Base-by-base conservation (phyloP, 2,797 vertebrate genomes). In the Phoebastria nigripes region DNA sequence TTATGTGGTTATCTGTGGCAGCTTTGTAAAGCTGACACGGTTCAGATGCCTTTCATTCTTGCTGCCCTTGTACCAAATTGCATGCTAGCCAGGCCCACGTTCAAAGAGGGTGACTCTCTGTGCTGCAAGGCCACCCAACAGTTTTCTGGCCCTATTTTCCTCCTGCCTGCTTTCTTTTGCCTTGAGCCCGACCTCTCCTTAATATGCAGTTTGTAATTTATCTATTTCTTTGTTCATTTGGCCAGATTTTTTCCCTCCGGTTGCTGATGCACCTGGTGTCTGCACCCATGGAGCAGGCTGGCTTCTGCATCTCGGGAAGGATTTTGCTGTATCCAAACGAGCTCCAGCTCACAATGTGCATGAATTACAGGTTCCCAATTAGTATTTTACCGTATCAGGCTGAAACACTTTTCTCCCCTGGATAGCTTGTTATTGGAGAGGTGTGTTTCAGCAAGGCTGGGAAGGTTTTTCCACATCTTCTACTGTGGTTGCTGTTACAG, bases 81-180 rank as follows among this genome's bases (percentile, higher is more conserved):
- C 39, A 5, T 12, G 28, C 44, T 49, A 29, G 28, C 14, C 1
- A 2, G 12, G 31, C 39, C 31, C 7, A 4, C 1, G 0, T 69
- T 47, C 58, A 52, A 12, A 67, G 35, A 76, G 16, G 12, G 28
- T 49, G n/a, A 3, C 31, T 37, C 9, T 41, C 46, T 54, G 52
- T 67, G 46, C 71, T 69, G 20, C 29, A n/a, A 76, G n/a, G 41
- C 54, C 37, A 46, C 33, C 15, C 0, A 0, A 19, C 21, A 44
- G 5, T 82, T 81, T 78, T 84, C 37, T 89, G 37, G 17, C 46
- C 13, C 25, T 44, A 7, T 54, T 55, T 69, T 41, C 41, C 11
- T 74, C 54, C 49, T 73, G 35, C 52, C 11, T 66, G 28, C 67
- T 82, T 85, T 59, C 41, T 76, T 74, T 52, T 59, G n/a, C 49